Evolutionary conservation across 2,888 invertebrate species (phyloP), one percentile per base, ranked within the genome.

Genomic region (Meandrusa payeni): DNA sequence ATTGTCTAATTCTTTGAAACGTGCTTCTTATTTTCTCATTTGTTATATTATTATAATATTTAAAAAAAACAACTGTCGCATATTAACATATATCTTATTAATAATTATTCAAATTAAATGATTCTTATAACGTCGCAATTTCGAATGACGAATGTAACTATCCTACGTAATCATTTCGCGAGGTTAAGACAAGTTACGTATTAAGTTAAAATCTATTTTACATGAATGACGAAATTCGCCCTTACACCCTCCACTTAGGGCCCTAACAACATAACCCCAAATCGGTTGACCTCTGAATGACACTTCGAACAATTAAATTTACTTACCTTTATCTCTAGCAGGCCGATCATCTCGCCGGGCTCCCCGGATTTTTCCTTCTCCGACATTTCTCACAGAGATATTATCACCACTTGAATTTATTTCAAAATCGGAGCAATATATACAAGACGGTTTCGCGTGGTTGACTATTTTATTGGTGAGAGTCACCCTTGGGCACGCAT

Each of bases 271-370:
- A 39, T 36, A 39, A 41, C 54, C 59, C 59, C 52, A 43, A 44
- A 56, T 38, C 31, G 33, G 41, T 49, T 72, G 79, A 81, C 83
- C 85, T 83, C 74, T 65, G 54, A 10, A 15, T 39, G 39, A 39
- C 61, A 66, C 52, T 51, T 51, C 49, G 48, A 41, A 11, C 20
- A 27, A 44, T 55, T 52, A 53, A 55, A n/a, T 54, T 52, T 37
- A 62, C 83, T 62, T 58, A 86, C 86, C 79, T 82, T 85, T 59
- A 76, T 76, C 10, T 83, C 79, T 27, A 87, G 59, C 12, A 87
- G 55, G 39, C 74, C 71, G 29, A 86, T 78, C 2, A 70, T 83
- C 54, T 87, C 86, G 0, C 70, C 69, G 0, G 71, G 64, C 47
- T 73, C 68, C 12, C 48, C 42, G 37, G 51, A 46, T 45, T 63